Evolutionary conservation across 2,888 invertebrate genomes (phyloP).

Genomic region (Andrena fulva): DNA sequence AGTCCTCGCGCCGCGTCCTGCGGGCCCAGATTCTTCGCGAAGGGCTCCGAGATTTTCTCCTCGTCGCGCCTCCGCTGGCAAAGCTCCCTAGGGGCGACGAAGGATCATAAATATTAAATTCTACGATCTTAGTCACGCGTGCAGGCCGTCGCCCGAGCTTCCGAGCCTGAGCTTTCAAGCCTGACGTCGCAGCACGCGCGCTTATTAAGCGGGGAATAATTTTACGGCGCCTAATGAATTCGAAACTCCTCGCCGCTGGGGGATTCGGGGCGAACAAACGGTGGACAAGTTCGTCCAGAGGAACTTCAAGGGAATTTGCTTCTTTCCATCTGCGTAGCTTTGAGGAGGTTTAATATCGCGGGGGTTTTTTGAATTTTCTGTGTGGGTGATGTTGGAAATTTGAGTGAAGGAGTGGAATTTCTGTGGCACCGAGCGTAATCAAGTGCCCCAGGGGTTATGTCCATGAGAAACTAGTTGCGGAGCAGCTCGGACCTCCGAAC

Average conservation of each 20-base stretch:
- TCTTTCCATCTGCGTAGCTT: no score
- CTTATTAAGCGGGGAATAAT: constrained; percentile 43
- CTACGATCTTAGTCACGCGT: constrained; percentile 21
- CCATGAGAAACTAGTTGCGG: constrained; percentile 16
- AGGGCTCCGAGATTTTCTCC: neutral
- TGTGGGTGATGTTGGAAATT: no score
- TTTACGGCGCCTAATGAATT: constrained; percentile 39
- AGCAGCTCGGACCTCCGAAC: constrained; percentile 38
- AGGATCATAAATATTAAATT: constrained; percentile 43
- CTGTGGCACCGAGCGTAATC: no score
- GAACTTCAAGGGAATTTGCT: no score
- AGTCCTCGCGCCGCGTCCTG: neutral
- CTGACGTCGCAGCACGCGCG: constrained; percentile 1
- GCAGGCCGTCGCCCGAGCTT: neutral
- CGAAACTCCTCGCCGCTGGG: constrained; percentile 3
- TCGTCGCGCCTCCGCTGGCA: constrained; percentile 2
- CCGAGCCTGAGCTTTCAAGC: constrained; percentile 10
- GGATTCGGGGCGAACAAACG: neutral
- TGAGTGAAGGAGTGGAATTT: no score
- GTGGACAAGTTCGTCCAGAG: no score
- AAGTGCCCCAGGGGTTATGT: constrained; percentile 11
- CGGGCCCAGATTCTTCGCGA: neutral
- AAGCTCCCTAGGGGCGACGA: constrained; percentile 4
- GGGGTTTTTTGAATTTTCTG: no score
- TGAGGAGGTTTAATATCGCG: no score